A percentile compares a stretch with the other conserved stretches of the same genome.
These are phyloP conservation scores for Diarsia dahlii DNA, from an alignment of 2,888 invertebrate species.

Conservation along the genomic window DNA sequence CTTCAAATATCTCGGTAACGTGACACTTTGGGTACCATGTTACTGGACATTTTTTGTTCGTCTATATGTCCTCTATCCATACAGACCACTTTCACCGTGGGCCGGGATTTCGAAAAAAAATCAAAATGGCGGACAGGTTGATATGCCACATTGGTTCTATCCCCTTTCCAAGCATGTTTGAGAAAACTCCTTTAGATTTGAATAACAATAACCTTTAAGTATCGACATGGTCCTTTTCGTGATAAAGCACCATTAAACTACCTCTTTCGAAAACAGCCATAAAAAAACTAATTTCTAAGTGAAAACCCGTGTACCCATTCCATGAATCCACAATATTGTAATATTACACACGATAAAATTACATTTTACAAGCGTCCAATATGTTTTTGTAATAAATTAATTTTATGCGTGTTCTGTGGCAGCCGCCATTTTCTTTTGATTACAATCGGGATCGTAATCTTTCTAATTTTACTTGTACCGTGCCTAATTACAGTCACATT, in stretches of 20 bases:
- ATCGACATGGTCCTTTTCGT: conserved; percentile 17
- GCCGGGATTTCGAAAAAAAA: too few species aligned
- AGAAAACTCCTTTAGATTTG: neutral
- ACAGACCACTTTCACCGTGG: too few species aligned
- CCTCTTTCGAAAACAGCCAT: conserved; percentile 1
- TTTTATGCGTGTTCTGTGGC: conserved; percentile 48
- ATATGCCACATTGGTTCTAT: too few species aligned
- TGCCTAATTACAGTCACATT: conserved; percentile 60
- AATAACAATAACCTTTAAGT: neutral
- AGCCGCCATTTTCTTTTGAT: conserved; percentile 43
- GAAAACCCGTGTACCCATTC: conserved; percentile 13
- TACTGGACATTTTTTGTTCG: too few species aligned
- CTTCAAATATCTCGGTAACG: too few species aligned
- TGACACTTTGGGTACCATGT: too few species aligned
- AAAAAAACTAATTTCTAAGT: conserved; percentile 25
- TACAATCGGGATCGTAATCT: conserved; percentile 61
- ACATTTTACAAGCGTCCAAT: conserved; percentile 50
- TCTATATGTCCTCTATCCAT: too few species aligned
- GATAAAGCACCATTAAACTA: conserved; percentile 28
- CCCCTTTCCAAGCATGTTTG: too few species aligned
- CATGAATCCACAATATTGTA: conserved; percentile 12
- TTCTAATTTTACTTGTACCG: conserved; percentile 50
- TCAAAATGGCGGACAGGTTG: too few species aligned
- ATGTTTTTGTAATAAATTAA: conserved; percentile 57
- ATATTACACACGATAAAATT: conserved; percentile 34